phyloP scores from a whole-genome alignment of 2,888 invertebrate genomes.

The Caenorhabditis sinica region DNA sequence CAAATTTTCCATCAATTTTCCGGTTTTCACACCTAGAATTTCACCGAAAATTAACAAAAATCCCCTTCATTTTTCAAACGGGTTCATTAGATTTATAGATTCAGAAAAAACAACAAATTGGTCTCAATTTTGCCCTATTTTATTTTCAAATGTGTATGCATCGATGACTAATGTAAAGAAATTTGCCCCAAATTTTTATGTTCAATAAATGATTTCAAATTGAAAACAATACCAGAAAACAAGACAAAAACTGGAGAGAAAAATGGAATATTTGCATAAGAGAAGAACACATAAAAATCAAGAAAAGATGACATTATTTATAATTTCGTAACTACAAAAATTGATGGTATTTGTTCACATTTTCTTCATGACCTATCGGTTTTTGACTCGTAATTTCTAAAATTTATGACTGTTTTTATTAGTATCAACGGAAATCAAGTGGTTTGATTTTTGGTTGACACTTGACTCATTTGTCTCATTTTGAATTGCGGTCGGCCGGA shows the following conservation, averaged over 20 bases:
- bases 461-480: too few species aligned
- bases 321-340: neutral
- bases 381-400: too few species aligned
- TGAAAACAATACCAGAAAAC: constrained; percentile 1
- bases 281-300: neutral
- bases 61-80: neutral
- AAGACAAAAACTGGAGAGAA: neutral
- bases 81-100: constrained; percentile 36
- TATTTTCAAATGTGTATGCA: constrained; percentile 28
- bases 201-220: constrained; percentile 28
- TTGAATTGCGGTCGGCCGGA: too few species aligned
- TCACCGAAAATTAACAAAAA: too few species aligned
- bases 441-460: too few species aligned
- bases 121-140: constrained; percentile 30
- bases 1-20: neutral
- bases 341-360: too few species aligned
- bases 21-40: neutral
- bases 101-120: constrained; percentile 20
- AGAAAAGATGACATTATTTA: too few species aligned
- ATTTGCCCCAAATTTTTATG: constrained; percentile 12
- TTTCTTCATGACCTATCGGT: neutral
- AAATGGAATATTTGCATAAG: neutral
- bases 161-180: constrained; percentile 8
- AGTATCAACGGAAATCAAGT: too few species aligned
- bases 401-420: too few species aligned